phyloP scores from a whole-genome alignment of 2,113 vertebrate species.

The Chloebia gouldiae region DNA sequence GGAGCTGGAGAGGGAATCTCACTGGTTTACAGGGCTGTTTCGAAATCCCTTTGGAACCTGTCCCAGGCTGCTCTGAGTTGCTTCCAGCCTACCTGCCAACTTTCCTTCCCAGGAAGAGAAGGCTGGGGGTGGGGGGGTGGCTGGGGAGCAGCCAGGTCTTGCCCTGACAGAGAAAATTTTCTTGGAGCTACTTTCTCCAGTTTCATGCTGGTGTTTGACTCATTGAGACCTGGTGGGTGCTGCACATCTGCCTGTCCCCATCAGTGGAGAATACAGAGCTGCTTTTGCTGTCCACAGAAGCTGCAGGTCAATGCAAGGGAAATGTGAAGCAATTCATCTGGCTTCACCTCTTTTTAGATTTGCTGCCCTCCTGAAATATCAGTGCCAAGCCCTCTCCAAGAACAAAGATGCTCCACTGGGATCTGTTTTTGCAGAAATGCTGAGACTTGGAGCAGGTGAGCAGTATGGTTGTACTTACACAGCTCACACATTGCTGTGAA shows the following conservation, averaged over 20 bases:
- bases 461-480: not conserved
- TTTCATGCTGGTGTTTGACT: not conserved
- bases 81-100: not conserved
- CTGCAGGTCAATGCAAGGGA: not conserved
- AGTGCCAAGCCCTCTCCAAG: not conserved
- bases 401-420: not conserved
- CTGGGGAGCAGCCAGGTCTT: not conserved
- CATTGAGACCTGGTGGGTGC: not conserved
- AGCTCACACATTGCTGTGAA: not conserved
- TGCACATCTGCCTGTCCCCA: not conserved
- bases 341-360: not conserved
- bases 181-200: not conserved
- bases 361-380: not conserved
- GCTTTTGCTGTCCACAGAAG: not conserved
- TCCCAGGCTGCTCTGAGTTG: not conserved
- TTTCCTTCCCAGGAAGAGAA: not conserved
- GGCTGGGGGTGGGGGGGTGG: not conserved
- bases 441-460: not conserved
- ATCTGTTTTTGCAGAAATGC: not conserved
- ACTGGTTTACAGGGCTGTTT: not conserved
- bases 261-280: not conserved
- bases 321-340: not conserved
- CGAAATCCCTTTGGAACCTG: not conserved
- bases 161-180: not conserved
- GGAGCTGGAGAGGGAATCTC: constrained; percentile 1